A percentile compares a stretch with the other conserved stretches of the same genome.
These are phyloP conservation scores for Heliconius melpomene DNA, from an alignment of 1,140 invertebrate species.

Conservation along the genomic window DNA sequence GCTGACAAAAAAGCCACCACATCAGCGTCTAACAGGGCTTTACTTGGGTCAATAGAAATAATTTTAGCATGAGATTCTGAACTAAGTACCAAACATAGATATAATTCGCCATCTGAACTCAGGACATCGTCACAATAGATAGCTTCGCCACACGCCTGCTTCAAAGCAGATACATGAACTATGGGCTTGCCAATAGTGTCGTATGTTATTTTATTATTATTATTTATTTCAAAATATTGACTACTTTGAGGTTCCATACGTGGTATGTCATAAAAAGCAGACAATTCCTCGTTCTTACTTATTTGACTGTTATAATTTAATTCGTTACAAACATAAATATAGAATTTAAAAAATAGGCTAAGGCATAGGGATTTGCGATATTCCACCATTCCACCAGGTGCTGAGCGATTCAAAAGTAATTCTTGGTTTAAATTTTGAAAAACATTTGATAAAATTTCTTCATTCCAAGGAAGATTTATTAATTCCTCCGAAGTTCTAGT, in stretches of 20 bases:
- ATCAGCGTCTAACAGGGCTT: slow-evolving; percentile 87
- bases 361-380: slow-evolving; percentile 91
- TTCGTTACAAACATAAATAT: slow-evolving; percentile 89
- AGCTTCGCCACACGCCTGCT: slow-evolving; percentile 96
- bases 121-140: slow-evolving; percentile 96
- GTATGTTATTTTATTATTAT: slow-evolving; percentile 81
- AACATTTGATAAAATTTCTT: slow-evolving; percentile 85
- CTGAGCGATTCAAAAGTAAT: slow-evolving; percentile 87
- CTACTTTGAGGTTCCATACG: slow-evolving; percentile 83
- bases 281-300: slow-evolving; percentile 72
- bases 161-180: slow-evolving; percentile 90
- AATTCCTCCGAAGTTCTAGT: slow-evolving; percentile 85
- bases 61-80: slow-evolving; percentile 91
- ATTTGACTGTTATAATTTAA: slow-evolving; percentile 82
- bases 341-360: slow-evolving; percentile 96
- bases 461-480: slow-evolving; percentile 87
- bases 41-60: slow-evolving; percentile 84
- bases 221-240: slow-evolving; percentile 90
- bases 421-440: slow-evolving; percentile 87
- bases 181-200: slow-evolving; percentile 93
- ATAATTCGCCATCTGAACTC: slow-evolving; percentile 86
- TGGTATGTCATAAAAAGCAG: slow-evolving; percentile 65
- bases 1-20: slow-evolving; percentile 88
- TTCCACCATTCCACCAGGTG: slow-evolving; percentile 94
- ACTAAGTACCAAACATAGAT: slow-evolving; percentile 89